Base-by-base conservation (phyloP, 2,797 vertebrate genomes). In the Hybognathus amarus region DNA sequence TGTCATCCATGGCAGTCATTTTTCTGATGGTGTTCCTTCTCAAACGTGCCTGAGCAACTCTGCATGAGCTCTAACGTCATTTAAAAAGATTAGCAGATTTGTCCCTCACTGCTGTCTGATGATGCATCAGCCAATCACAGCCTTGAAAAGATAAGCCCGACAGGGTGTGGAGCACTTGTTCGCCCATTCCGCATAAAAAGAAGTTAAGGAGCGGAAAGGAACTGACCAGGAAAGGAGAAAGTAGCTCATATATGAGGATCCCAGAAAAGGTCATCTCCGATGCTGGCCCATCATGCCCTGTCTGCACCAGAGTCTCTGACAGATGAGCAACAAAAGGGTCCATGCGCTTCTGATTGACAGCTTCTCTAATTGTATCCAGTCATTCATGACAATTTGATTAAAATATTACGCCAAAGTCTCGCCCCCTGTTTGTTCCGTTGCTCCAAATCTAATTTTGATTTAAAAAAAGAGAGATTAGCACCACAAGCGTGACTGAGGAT, bases 311-410 rank as follows among this genome's bases (percentile, higher is more conserved):
- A 30, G 64, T 69, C 78, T 89, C 90, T 87, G 64, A 95, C 94
- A 93, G 91, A 95, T 92, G 93, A 96, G 95, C 94, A 95, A 95
- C 95, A 96, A 96, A 96, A 95, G 96, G 95, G 94, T 93, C 95
- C 77, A 93, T 95, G 87, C 93, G 92, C 90, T 93, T 91, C 94
- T 98, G 97, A 99, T 95, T 99, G 97, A 99, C 97, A 98, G 96
- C 95, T 96, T 97, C 96, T 95, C 96, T 99, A 99, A 99, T 98
- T 98, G 97, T 97, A 98, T 98, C 96, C 97, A 98, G 95, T 98
- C 97, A 97, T 94, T 99, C 97, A 98, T 99, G 97, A 98, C 97
- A 98, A 98, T 98, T 98, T 98, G 97, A 99, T 99, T 98, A 98
- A 99, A 99, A 98, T 98, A 98, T 98, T 98, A 98, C 93, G 95